Conservation (phyloP, 2,888 invertebrate genomes). For the Erynnis tages region DNA sequence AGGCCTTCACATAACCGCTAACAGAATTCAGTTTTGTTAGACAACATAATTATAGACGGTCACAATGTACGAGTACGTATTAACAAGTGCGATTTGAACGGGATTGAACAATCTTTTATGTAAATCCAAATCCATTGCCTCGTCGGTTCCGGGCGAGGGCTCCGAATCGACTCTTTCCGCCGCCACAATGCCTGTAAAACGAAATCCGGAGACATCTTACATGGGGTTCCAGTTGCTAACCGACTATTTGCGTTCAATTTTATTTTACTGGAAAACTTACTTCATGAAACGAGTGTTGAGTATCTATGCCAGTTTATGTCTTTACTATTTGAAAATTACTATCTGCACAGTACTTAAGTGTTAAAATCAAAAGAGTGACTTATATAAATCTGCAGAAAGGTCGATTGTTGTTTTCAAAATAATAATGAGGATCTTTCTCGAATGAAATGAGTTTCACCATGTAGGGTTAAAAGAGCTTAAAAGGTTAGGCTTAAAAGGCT, state of each 20-base stretch:
- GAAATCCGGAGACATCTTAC: conserved; percentile 13
- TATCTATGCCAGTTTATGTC: too few species aligned
- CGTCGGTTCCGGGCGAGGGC: conserved; percentile 4
- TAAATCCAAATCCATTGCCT: conserved; percentile 12
- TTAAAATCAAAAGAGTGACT: too few species aligned
- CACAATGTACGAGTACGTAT: not conserved
- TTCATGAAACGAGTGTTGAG: not conserved
- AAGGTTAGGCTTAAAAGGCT: too few species aligned
- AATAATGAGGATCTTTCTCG: too few species aligned
- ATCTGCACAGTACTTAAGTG: too few species aligned
- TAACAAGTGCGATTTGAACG: conserved; percentile 4
- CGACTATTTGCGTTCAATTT: conserved; percentile 2
- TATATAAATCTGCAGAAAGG: too few species aligned
- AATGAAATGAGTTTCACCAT: too few species aligned
- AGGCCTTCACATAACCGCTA: too few species aligned
- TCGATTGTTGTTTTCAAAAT: too few species aligned
- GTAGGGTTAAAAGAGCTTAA: too few species aligned
- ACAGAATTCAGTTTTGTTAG: too few species aligned
- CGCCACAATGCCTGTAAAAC: conserved; percentile 17
- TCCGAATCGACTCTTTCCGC: conserved; percentile 15
- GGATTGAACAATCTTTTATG: conserved; percentile 14
- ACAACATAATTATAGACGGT: not conserved
- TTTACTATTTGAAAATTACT: too few species aligned
- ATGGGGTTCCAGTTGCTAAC: not conserved
- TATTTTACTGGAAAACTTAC: not conserved